These are phyloP conservation scores for Pentalonia nigronervosa DNA, from an alignment of 1,140 invertebrate species.

Conservation along the genomic window DNA sequence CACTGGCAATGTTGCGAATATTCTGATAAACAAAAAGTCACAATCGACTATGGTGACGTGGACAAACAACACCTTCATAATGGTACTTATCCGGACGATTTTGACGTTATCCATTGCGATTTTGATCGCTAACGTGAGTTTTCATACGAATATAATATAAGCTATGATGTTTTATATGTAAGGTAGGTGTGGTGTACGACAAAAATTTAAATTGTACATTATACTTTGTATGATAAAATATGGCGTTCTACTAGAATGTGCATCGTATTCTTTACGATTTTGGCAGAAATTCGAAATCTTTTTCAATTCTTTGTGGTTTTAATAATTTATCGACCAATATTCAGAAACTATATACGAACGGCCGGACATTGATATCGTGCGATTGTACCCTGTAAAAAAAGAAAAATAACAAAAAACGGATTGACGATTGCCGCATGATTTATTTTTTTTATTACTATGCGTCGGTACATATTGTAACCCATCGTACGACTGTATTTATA, in stretches of 20 bases:
- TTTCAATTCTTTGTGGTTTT: neutral
- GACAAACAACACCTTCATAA: neutral
- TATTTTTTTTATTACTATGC: neutral
- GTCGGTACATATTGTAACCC: neutral
- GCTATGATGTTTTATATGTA: neutral
- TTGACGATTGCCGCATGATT: neutral
- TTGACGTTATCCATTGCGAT: neutral
- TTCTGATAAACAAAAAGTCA: neutral
- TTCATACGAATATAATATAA: neutral
- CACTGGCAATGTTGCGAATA: neutral
- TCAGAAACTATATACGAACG: neutral
- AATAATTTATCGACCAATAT: neutral
- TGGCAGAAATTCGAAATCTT: neutral
- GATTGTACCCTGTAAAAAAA: neutral
- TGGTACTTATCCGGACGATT: neutral
- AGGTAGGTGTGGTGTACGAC: neutral
- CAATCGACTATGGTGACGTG: neutral
- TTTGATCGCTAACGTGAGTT: neutral
- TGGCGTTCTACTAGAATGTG: neutral
- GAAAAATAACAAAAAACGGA: neutral
- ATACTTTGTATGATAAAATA: neutral
- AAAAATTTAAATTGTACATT: neutral
- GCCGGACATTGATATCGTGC: neutral
- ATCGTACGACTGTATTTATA: neutral
- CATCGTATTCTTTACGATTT: neutral